Percentiles rank a stretch among this genome's conserved stretches.
These are phyloP conservation scores for Proteles cristata DNA, from an alignment of 2,113 vertebrate species.

Conservation along the genomic window DNA sequence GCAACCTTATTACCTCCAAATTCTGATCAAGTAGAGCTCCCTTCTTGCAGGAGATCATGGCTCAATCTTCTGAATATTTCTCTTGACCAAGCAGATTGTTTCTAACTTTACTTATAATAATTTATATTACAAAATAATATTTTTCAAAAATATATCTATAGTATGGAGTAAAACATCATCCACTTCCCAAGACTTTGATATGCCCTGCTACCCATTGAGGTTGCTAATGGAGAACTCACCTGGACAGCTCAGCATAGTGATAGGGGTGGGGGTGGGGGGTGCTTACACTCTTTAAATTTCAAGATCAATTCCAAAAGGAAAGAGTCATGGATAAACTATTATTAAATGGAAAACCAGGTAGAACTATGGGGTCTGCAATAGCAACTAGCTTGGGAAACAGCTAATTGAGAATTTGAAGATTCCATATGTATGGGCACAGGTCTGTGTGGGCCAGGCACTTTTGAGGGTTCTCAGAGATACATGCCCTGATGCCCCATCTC, in stretches of 20 bases:
- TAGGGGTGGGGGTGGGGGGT: too few species aligned
- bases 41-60: not conserved
- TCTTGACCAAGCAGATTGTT: not conserved
- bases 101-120: not conserved
- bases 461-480: not conserved
- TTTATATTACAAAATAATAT: slow-evolving; percentile 3
- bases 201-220: not conserved
- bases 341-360: not conserved
- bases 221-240: not conserved
- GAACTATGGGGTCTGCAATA: not conserved
- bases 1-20: not conserved
- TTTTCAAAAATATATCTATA: not conserved
- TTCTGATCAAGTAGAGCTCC: not conserved
- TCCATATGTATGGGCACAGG: not conserved
- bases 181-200: not conserved
- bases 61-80: not conserved
- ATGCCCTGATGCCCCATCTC: not conserved
- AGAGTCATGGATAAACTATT: not conserved
- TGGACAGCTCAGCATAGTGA: not conserved
- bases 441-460: not conserved
- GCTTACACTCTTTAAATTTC: not conserved
- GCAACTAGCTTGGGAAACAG: not conserved
- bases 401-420: not conserved
- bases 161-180: not conserved
- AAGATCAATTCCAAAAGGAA: not conserved